phyloP scores from a whole-genome alignment of 2,888 invertebrate species.

The Cancer borealis region DNA sequence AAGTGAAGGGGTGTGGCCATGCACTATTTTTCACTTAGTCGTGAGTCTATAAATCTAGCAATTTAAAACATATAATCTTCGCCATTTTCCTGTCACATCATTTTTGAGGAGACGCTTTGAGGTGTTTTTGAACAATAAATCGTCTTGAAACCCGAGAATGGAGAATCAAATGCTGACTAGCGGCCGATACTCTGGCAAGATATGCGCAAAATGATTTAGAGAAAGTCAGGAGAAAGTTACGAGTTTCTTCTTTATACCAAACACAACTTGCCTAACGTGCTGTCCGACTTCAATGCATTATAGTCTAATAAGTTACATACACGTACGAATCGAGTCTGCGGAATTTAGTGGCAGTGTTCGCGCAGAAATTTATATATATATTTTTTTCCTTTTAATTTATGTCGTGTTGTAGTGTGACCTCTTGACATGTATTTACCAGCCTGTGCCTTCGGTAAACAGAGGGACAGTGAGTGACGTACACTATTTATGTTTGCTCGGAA shows the following conservation, averaged over 20 bases:
- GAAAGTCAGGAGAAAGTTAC: background rate
- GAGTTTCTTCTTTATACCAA: background rate
- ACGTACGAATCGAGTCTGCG: background rate
- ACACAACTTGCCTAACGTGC: background rate
- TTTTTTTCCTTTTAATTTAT: background rate
- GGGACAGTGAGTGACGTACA: slow-evolving; percentile 5
- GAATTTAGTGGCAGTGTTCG: background rate
- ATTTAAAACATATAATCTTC: background rate
- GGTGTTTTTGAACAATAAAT: background rate
- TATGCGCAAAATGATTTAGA: background rate
- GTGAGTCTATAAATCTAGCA: slow-evolving; percentile 1
- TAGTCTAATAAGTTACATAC: background rate
- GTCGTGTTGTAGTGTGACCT: background rate
- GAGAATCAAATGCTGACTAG: slow-evolving; percentile 23
- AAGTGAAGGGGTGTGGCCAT: background rate
- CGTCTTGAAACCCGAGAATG: background rate
- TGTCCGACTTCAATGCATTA: background rate
- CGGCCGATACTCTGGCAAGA: background rate
- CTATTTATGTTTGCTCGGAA: background rate
- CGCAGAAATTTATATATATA: background rate
- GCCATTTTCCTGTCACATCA: slow-evolving; percentile 37
- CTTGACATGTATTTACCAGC: background rate
- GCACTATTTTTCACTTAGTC: slow-evolving; percentile 16
- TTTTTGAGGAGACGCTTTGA: background rate
- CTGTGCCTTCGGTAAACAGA: background rate